Evolutionary conservation across 2,888 invertebrate species (phyloP).

Genomic region (Dermolepida albohirtum): DNA sequence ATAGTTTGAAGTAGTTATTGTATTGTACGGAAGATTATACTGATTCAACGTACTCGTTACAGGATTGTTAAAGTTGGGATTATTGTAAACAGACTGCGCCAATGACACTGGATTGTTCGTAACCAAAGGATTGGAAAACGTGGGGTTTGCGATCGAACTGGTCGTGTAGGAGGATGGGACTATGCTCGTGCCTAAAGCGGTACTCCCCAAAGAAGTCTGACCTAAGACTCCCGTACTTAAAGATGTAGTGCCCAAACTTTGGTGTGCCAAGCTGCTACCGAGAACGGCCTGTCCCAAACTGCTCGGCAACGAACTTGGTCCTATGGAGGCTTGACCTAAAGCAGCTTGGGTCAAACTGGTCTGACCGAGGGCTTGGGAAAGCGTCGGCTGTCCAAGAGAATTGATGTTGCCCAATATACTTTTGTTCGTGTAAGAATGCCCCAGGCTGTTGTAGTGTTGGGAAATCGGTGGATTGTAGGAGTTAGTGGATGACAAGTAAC

Average conservation of each 20-base stretch:
- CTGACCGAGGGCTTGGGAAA: conserved; percentile 29
- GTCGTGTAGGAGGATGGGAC: conserved; percentile 69
- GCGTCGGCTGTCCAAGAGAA: conserved; percentile 39
- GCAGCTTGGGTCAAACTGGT: conserved; percentile 37
- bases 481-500: conserved; percentile 53
- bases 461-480: conserved; percentile 54
- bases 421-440: conserved; percentile 58
- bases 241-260: conserved; percentile 39
- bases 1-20: conserved; percentile 59
- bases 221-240: conserved; percentile 41
- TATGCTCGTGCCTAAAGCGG: conserved; percentile 66
- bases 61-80: conserved; percentile 68
- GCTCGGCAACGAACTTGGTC: conserved; percentile 42
- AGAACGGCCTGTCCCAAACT: conserved; percentile 55
- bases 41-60: conserved; percentile 63
- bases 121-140: conserved; percentile 67
- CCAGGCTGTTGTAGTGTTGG: conserved; percentile 60
- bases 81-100: conserved; percentile 66
- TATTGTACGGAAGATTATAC: conserved; percentile 65
- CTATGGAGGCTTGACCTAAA: conserved; percentile 46
- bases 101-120: conserved; percentile 58
- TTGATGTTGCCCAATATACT: conserved; percentile 51
- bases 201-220: conserved; percentile 48
- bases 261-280: conserved; percentile 40
- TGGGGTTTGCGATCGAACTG: conserved; percentile 67